These are phyloP conservation scores for Rhynchonycteris naso DNA, from an alignment of 2,797 vertebrate genomes.

Conservation along the genomic window DNA sequence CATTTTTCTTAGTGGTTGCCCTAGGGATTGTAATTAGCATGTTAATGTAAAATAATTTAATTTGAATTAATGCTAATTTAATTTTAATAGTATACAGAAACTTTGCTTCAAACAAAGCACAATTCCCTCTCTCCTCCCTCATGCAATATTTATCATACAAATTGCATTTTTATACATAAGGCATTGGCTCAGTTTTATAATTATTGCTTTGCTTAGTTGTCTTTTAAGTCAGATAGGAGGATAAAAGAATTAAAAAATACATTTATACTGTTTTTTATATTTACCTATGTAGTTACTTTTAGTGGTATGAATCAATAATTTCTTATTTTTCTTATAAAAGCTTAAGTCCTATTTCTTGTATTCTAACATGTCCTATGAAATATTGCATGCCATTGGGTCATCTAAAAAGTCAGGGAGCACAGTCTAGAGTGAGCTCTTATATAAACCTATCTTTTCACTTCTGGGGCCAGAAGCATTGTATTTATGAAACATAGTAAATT, in stretches of 20 bases:
- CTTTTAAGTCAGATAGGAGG: constrained; percentile 42
- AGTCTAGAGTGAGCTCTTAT: neutral
- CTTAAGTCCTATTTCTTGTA: neutral
- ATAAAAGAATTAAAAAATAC: neutral
- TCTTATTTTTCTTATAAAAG: neutral
- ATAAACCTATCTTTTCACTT: neutral
- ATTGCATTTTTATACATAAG: constrained; percentile 39
- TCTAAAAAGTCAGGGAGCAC: neutral
- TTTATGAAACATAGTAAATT: neutral
- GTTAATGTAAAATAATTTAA: constrained; percentile 24
- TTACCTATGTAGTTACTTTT: neutral
- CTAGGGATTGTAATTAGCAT: constrained; percentile 43
- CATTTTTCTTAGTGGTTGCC: constrained; percentile 40
- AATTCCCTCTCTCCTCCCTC: neutral
- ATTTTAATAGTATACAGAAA: constrained; percentile 34
- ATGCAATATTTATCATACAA: neutral
- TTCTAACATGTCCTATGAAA: neutral
- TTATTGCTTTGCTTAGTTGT: constrained; percentile 1
- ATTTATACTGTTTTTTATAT: neutral
- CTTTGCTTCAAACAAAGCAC: neutral
- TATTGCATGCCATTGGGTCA: neutral
- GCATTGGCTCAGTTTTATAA: neutral
- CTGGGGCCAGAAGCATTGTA: neutral
- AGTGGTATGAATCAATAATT: neutral
- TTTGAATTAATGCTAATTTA: constrained; percentile 41